These are phyloP conservation scores for Chiridota heheva DNA, from an alignment of 35 echinoderm and acorn worm species.

Conservation along the genomic window DNA sequence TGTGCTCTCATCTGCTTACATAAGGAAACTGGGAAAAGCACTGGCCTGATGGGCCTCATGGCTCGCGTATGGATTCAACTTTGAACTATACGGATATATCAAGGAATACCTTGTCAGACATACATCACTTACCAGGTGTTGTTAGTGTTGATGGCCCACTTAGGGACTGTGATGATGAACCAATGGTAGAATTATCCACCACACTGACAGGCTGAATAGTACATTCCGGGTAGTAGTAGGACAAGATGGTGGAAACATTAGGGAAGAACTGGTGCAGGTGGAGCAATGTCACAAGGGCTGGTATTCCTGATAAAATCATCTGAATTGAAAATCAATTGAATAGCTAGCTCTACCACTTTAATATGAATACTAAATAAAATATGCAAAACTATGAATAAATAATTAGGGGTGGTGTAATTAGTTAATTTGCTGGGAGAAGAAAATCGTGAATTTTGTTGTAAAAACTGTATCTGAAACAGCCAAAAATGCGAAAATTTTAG, in stretches of 20 bases:
- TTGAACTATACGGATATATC: too few species aligned
- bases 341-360: background rate
- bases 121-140: conserved; percentile 72
- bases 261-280: conserved; percentile 76
- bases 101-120: too few species aligned
- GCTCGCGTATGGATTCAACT: too few species aligned
- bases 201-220: conserved; percentile 91
- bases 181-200: conserved; percentile 75
- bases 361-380: background rate
- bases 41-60: too few species aligned
- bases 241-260: conserved; percentile 54
- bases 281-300: conserved; percentile 71
- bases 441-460: too few species aligned
- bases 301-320: conserved; percentile 59
- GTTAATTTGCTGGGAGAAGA: background rate
- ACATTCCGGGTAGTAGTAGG: conserved; percentile 69
- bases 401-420: background rate
- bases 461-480: too few species aligned
- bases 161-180: conserved; percentile 31
- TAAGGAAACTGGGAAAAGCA: too few species aligned
- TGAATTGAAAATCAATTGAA: conserved; percentile 12
- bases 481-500: too few species aligned
- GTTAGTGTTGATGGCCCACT: conserved; percentile 79
- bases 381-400: background rate
- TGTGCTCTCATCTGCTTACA: too few species aligned